A percentile compares a stretch with the other conserved stretches of the same genome.
Conservation (phyloP, 64 coral and sea anemone genomes). For the Montipora capricornis region DNA sequence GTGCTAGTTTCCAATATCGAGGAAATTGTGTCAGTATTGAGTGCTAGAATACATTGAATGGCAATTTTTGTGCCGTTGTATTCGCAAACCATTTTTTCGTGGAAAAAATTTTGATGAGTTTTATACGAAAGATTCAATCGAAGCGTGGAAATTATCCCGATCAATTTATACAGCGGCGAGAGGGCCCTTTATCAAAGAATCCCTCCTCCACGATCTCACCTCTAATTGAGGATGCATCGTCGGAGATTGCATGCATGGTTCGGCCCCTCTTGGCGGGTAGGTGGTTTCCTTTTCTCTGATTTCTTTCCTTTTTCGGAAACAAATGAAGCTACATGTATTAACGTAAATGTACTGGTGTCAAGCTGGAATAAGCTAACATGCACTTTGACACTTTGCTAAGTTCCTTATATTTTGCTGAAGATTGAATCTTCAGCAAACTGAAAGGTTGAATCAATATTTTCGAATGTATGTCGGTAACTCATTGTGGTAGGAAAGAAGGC, state of each 20-base stretch:
- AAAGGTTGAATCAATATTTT: slow-evolving; percentile 8
- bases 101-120: not conserved
- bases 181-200: not conserved
- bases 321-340: not conserved
- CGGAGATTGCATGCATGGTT: slow-evolving; percentile 12
- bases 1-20: slow-evolving; percentile 26
- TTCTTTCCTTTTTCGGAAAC: not conserved
- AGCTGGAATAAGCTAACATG: not conserved
- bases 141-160: no score
- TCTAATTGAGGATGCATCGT: not conserved
- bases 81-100: not conserved
- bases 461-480: not conserved
- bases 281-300: not conserved
- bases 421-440: not conserved
- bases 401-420: no score
- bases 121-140: no score
- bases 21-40: not conserved
- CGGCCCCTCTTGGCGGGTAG: slow-evolving; percentile 13
- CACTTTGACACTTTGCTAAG: no score
- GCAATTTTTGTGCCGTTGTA: not conserved
- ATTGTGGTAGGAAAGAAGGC: not conserved
- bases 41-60: not conserved
- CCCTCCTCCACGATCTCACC: not conserved
- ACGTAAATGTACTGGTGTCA: not conserved
- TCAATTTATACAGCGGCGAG: no score